Evolutionary conservation across 2,113 vertebrate genomes (phyloP).

Genomic region (Crotalus horridus): DNA sequence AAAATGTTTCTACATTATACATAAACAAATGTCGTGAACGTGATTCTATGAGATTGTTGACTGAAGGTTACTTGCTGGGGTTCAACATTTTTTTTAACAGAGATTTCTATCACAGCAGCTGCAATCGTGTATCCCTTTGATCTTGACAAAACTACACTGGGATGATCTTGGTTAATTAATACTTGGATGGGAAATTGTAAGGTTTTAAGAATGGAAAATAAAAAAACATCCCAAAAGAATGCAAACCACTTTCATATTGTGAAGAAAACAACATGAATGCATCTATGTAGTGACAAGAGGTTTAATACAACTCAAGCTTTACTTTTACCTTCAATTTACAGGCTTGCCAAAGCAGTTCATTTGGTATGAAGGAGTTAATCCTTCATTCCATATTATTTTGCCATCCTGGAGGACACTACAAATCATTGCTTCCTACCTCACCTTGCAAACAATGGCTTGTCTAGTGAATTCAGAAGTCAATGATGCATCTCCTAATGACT

Average conservation of each 20-base stretch:
- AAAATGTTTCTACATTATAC: not conserved
- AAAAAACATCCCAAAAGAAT: not conserved
- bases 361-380: not conserved
- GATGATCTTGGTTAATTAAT: not conserved
- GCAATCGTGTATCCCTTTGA: not conserved
- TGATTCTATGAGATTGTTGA: not conserved
- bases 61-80: constrained; percentile 3
- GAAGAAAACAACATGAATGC: not conserved
- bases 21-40: not conserved
- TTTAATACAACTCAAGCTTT: not conserved
- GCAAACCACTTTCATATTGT: not conserved
- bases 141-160: not conserved
- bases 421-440: not conserved
- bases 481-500: not conserved
- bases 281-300: not conserved
- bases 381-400: not conserved
- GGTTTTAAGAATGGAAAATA: not conserved
- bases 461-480: not conserved
- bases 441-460: not conserved
- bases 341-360: not conserved
- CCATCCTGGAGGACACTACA: not conserved
- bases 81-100: not conserved
- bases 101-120: not conserved
- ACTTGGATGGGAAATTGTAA: not conserved
- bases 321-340: not conserved